Conservation (phyloP, 2,113 vertebrate genomes). For the Microcebus lehilahytsara region DNA sequence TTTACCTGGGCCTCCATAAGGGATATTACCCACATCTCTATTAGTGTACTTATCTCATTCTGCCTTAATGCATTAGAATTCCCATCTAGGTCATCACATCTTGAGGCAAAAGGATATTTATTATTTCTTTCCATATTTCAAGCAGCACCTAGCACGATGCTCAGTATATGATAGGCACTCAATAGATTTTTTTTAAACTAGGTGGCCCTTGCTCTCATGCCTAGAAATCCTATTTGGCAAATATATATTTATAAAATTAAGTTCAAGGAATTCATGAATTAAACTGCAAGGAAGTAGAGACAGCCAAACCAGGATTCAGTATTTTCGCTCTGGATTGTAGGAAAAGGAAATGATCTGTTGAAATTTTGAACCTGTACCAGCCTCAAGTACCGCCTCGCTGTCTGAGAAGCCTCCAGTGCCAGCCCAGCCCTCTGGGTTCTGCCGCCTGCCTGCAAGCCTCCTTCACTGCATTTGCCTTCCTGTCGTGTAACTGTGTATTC, state of each 20-base stretch:
- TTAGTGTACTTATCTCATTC: neutral
- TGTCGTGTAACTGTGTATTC: neutral
- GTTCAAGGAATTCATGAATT: slow-evolving; percentile 43
- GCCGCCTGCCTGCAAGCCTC: accelerated
- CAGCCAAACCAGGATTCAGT: neutral
- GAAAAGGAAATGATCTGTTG: neutral
- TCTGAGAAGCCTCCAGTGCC: neutral
- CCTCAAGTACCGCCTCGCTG: neutral
- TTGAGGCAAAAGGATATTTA: neutral
- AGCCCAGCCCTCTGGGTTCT: neutral
- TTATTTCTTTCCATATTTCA: slow-evolving; percentile 33
- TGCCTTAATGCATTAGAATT: neutral
- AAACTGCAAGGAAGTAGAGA: slow-evolving; percentile 19
- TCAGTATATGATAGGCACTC: neutral
- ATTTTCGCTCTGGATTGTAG: neutral
- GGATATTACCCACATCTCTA: neutral
- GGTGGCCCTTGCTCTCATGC: neutral
- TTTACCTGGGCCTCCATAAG: neutral
- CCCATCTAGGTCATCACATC: neutral
- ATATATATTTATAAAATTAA: slow-evolving; percentile 54
- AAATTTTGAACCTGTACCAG: neutral
- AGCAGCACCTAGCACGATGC: neutral
- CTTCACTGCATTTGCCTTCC: neutral
- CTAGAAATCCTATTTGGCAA: slow-evolving; percentile 35
- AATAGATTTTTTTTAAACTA: neutral